These are phyloP conservation scores for Monopterus albus DNA, from an alignment of 2,113 vertebrate species.

Conservation along the genomic window DNA sequence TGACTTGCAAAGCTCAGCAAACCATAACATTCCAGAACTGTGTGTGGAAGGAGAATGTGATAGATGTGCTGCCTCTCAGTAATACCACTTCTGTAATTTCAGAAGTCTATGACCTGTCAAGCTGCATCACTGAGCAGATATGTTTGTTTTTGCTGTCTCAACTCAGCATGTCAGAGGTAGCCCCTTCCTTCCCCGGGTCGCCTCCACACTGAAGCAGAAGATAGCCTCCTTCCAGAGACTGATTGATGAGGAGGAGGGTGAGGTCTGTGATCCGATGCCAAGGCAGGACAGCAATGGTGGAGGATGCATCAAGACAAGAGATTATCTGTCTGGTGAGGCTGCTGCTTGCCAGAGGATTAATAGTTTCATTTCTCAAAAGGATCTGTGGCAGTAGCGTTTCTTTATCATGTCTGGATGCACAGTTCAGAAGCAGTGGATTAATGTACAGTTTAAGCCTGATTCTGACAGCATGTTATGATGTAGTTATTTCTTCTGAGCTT, in stretches of 20 bases:
- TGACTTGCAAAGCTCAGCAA: background rate
- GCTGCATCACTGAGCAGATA: constrained; percentile 44
- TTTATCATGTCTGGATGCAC: constrained; percentile 51
- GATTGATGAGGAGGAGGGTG: constrained; percentile 76
- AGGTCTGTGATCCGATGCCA: constrained; percentile 53
- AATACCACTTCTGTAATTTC: constrained; percentile 37
- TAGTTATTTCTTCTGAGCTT: constrained; percentile 15
- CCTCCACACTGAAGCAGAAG: constrained; percentile 80
- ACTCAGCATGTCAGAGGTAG: constrained; percentile 67
- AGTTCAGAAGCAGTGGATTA: constrained; percentile 43
- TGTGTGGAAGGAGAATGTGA: background rate
- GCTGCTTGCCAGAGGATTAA: constrained; percentile 57
- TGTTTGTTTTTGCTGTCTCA: constrained; percentile 50
- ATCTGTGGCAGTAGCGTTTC: constrained; percentile 45
- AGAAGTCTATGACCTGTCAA: constrained; percentile 48
- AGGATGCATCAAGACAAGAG: constrained; percentile 69
- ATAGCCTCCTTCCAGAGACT: constrained; percentile 82
- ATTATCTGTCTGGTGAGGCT: constrained; percentile 76
- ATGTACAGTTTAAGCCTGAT: constrained; percentile 24
- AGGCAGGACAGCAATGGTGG: constrained; percentile 51
- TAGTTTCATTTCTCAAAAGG: constrained; percentile 57
- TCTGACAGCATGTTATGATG: constrained; percentile 38
- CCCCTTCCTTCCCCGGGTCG: constrained; percentile 64
- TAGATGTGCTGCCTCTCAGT: constrained; percentile 34
- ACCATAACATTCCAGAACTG: background rate